Evolutionary conservation across 1,140 invertebrate genomes (phyloP), one percentile per base, ranked within the genome.

Genomic region (Phortica variegata): DNA sequence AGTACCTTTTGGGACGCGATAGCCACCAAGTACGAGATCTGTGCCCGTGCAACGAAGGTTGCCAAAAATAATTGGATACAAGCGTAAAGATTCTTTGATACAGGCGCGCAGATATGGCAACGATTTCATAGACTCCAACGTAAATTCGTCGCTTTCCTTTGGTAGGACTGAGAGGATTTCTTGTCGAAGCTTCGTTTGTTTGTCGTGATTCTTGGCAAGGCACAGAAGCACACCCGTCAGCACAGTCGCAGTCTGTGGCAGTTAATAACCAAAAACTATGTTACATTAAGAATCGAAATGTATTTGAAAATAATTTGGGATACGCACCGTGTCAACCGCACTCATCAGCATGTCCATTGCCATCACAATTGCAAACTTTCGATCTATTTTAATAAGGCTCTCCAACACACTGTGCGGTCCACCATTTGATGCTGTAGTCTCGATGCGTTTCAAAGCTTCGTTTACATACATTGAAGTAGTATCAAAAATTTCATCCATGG

Each of bases 61-160:
- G 29, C 89, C 90, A 45, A 91, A 83, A n/a, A 90, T 87, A 3
- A 92, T 88, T n/a, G 91, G 90, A 75, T 87, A 88, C 72, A 93
- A 80, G 66, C 89, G 79, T 20, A 92, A 79, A 15, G 85, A 85
- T 43, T 81, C 80, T 49, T 78, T 80, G 20, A 81, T 78, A 43
- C 77, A 79, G 8, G 79, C 79, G 61, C 80, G 77, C 32, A 81
- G 60, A 52, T 80, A 81, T 7, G 79, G 79, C 15, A 70, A 42
- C 6, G 52, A 54, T 23, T 56, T 61, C 56, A 72, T 51, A 7
- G 75, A 78, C 2, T 59, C 47, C 13, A 73, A 49, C 20, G 65
- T 76, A 17, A 80, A 56, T 15, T 68, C 60, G 9, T 52, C 50
- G 3, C 77, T 47, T 29, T 66, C 53, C 4, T 55, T 34, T 6